phyloP scores from a whole-genome alignment of 2,113 vertebrate species.

The rabbit (Oryctolagus cuniculus) region DNA sequence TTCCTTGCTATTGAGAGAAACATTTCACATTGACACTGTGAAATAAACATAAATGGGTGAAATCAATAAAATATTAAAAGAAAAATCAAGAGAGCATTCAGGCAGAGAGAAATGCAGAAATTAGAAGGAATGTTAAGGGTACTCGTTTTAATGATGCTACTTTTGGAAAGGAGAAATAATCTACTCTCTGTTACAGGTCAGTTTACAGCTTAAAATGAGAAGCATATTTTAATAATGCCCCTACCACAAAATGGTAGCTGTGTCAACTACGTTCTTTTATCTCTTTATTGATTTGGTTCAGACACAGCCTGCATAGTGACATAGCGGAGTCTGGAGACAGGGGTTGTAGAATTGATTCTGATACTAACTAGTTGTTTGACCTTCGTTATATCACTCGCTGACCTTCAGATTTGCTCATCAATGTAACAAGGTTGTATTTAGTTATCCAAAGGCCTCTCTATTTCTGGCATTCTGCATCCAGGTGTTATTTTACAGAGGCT shows the following conservation, averaged over 20 bases:
- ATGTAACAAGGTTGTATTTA: constrained; percentile 51
- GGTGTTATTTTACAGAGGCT: constrained; percentile 59
- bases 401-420: constrained; percentile 47
- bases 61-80: constrained; percentile 57
- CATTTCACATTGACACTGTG: constrained; percentile 33
- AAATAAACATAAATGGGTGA: constrained; percentile 34
- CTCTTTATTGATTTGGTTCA: constrained; percentile 41
- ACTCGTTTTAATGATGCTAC: neutral
- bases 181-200: neutral
- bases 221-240: neutral
- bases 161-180: constrained; percentile 11
- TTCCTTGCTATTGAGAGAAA: constrained; percentile 35
- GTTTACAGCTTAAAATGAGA: constrained; percentile 51
- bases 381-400: constrained; percentile 23
- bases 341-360: constrained; percentile 45
- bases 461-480: constrained; percentile 28
- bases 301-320: constrained; percentile 1
- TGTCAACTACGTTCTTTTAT: neutral
- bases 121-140: neutral
- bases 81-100: neutral
- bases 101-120: constrained; percentile 42
- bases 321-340: neutral
- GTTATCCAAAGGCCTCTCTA: constrained; percentile 33
- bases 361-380: constrained; percentile 40
- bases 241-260: neutral